These are phyloP conservation scores for Yasuhikotakia modesta DNA, from an alignment of 2,797 vertebrate genomes.

Conservation along the genomic window DNA sequence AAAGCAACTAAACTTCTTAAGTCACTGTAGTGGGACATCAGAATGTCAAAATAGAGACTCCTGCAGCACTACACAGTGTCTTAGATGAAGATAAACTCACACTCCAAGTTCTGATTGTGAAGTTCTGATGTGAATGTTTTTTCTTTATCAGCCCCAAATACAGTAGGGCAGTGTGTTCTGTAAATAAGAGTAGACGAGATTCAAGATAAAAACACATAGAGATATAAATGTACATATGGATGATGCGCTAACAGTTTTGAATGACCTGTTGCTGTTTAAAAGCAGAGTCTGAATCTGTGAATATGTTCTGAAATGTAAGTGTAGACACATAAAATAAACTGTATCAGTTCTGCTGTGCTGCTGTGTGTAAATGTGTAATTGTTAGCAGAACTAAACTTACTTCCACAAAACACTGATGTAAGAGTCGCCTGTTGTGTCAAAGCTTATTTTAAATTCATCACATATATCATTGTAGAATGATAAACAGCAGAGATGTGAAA, in stretches of 20 bases:
- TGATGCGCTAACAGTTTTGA: constrained; percentile 62
- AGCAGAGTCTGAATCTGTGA: constrained; percentile 68
- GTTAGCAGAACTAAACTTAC: too few species aligned
- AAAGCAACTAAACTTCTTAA: constrained; percentile 22
- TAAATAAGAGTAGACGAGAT: constrained; percentile 77
- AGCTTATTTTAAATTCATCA: too few species aligned
- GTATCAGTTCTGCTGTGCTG: constrained; percentile 69
- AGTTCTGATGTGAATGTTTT: constrained; percentile 60
- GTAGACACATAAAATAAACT: constrained; percentile 80
- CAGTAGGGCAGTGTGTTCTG: constrained; percentile 72
- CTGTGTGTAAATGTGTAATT: neutral
- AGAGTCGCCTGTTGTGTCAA: too few species aligned
- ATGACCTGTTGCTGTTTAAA: constrained; percentile 67
- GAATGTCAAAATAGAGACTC: constrained; percentile 16
- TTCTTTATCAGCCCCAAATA: constrained; percentile 68
- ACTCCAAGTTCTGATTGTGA: constrained; percentile 57
- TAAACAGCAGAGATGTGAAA: too few species aligned
- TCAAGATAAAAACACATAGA: constrained; percentile 55
- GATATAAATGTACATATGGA: constrained; percentile 30
- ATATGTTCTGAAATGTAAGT: constrained; percentile 77
- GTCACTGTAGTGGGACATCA: constrained; percentile 51
- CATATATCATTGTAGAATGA: too few species aligned
- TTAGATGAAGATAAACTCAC: constrained; percentile 55
- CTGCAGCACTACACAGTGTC: constrained; percentile 61
- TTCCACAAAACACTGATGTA: too few species aligned